Percentiles rank a stretch among this genome's conserved stretches.
Conservation (phyloP, 2,113 vertebrate species). For the Argyrosomus japonicus region DNA sequence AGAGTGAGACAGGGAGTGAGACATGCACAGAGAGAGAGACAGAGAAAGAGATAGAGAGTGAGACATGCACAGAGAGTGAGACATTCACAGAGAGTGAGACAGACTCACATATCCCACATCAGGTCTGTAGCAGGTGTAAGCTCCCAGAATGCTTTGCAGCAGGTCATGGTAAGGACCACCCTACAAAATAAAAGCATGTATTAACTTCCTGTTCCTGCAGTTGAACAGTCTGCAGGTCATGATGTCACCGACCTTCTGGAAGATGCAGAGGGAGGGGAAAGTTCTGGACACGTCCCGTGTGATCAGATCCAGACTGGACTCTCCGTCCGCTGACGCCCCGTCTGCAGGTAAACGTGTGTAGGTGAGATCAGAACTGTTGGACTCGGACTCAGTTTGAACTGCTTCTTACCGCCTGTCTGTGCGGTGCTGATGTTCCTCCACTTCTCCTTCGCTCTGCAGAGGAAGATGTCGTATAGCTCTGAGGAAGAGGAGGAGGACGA, state of each 20-base stretch:
- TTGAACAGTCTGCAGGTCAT: not conserved
- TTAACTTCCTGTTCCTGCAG: not conserved
- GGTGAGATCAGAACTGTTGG: not conserved
- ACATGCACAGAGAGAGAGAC: not conserved
- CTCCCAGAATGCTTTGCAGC: slow-evolving; percentile 47
- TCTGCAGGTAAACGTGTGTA: not conserved
- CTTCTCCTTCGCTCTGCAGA: slow-evolving; percentile 21
- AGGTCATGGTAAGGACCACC: slow-evolving; percentile 13
- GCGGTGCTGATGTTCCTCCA: not conserved
- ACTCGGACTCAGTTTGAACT: not conserved
- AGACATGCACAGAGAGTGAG: not conserved
- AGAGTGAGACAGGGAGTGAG: too few relatives aligned
- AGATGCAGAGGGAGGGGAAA: slow-evolving; percentile 8
- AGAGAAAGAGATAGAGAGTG: not conserved
- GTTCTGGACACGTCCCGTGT: not conserved
- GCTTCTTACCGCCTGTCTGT: not conserved
- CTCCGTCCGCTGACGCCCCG: not conserved
- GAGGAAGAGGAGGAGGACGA: not conserved
- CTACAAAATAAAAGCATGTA: slow-evolving; percentile 17
- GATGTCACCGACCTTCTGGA: slow-evolving; percentile 15
- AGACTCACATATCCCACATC: slow-evolving; percentile 41
- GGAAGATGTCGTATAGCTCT: slow-evolving; percentile 37
- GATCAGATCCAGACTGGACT: not conserved
- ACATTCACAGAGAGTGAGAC: too few relatives aligned
- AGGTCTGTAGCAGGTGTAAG: slow-evolving; percentile 33